A percentile compares a stretch with the other conserved stretches of the same genome.
Evolutionary conservation across 2,888 invertebrate species (phyloP).

Genomic region (Meliscaeva auricollis): DNA sequence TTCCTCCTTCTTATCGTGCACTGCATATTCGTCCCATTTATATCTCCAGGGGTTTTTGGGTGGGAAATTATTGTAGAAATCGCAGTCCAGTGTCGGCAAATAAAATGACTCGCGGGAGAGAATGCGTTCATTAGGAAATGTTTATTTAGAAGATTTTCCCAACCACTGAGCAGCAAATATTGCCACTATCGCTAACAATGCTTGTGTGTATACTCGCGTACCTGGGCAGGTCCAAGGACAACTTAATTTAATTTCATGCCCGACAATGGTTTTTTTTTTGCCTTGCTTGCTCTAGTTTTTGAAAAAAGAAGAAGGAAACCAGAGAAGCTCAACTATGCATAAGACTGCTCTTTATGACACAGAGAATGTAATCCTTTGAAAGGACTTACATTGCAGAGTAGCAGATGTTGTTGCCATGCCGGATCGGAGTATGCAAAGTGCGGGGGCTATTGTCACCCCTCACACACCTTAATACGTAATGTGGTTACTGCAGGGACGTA

Average conservation of each 20-base stretch:
- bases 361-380: slow-evolving; percentile 57
- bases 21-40: background rate
- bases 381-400: slow-evolving; percentile 30
- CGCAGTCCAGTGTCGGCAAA: slow-evolving; percentile 27
- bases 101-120: background rate
- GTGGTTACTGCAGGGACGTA: slow-evolving; percentile 22
- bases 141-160: slow-evolving; percentile 48
- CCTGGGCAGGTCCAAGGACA: slow-evolving; percentile 44
- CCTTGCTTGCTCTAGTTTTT: slow-evolving; percentile 41
- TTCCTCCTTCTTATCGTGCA: slow-evolving; percentile 4
- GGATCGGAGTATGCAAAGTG: background rate
- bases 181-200: background rate
- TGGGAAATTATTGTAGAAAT: slow-evolving; percentile 15
- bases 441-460: too few relatives aligned
- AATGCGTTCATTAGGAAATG: slow-evolving; percentile 53
- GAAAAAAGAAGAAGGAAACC: slow-evolving; percentile 21
- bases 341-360: slow-evolving; percentile 49
- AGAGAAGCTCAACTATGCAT: background rate
- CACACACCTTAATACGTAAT: slow-evolving; percentile 14
- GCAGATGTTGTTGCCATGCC: slow-evolving; percentile 27
- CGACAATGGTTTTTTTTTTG: slow-evolving; percentile 8
- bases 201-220: background rate
- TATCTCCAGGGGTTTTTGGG: slow-evolving; percentile 1
- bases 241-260: slow-evolving; percentile 15
- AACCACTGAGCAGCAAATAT: slow-evolving; percentile 42